A percentile compares a stretch with the other conserved stretches of the same genome.
These are phyloP conservation scores for Megaustenia siamemsis DNA, from an alignment of 2,888 invertebrate genomes.

Conservation along the genomic window DNA sequence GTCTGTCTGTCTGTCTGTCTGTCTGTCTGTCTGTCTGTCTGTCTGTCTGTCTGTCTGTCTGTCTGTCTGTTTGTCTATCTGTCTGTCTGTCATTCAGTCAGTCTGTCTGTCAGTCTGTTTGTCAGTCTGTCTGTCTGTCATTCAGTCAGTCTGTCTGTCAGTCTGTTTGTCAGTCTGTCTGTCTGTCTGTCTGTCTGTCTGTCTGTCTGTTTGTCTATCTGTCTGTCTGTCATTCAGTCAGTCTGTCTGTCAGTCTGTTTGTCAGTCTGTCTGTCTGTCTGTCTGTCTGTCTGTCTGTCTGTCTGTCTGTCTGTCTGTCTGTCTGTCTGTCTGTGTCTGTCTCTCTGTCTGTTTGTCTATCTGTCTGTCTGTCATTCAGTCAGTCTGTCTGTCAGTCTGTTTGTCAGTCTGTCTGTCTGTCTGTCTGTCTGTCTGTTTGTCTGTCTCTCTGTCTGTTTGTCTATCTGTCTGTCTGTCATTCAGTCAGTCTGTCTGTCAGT, in stretches of 20 bases:
- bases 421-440: slow-evolving; percentile 31
- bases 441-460: slow-evolving; percentile 33
- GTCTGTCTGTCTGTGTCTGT: slow-evolving; percentile 24
- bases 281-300: not conserved
- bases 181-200: not conserved
- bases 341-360: slow-evolving; percentile 32
- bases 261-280: slow-evolving; percentile 21
- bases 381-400: not conserved
- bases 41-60: slow-evolving; percentile 35
- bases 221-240: slow-evolving; percentile 26
- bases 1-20: slow-evolving; percentile 35
- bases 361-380: slow-evolving; percentile 27
- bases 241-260: slow-evolving; percentile 31
- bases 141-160: slow-evolving; percentile 30
- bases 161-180: slow-evolving; percentile 7
- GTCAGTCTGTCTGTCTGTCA: slow-evolving; percentile 28
- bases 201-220: slow-evolving; percentile 31
- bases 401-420: slow-evolving; percentile 13
- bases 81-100: slow-evolving; percentile 5
- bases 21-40: slow-evolving; percentile 40
- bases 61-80: slow-evolving; percentile 5
- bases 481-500: not conserved
- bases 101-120: slow-evolving; percentile 30
- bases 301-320: slow-evolving; percentile 32
- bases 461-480: slow-evolving; percentile 30